Conservation (phyloP, 2,113 vertebrate genomes). For the Otus sunia region DNA sequence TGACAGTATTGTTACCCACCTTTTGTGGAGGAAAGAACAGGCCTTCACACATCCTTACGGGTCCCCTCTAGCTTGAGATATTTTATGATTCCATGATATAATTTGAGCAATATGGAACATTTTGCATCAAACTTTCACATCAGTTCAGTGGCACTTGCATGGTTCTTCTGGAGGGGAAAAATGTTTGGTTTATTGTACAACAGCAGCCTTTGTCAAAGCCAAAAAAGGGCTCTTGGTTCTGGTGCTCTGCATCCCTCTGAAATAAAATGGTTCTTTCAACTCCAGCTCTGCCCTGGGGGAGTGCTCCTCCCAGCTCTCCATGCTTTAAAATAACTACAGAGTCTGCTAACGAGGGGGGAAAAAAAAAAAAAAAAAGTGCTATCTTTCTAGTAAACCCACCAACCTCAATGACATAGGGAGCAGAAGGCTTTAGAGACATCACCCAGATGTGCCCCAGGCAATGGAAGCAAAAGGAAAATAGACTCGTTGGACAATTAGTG, state of each 20-base stretch:
- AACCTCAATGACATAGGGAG: neutral
- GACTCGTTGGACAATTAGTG: neutral
- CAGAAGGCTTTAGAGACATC: neutral
- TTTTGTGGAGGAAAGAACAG: neutral
- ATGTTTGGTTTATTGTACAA: neutral
- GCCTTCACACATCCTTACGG: neutral
- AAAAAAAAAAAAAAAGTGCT: neutral
- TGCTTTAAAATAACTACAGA: neutral
- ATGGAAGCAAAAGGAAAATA: neutral
- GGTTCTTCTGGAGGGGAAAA: neutral
- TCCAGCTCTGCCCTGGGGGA: neutral
- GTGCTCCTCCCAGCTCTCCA: rapidly evolving
- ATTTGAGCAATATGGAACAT: neutral
- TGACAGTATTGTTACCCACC: neutral
- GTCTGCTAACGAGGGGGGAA: neutral
- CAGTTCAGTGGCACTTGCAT: neutral
- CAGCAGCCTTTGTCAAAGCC: neutral
- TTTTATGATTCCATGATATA: neutral
- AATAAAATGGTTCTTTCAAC: neutral
- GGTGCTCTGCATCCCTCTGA: neutral
- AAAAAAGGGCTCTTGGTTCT: neutral
- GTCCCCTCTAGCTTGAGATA: neutral
- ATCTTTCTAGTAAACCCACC: neutral
- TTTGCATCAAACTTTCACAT: neutral
- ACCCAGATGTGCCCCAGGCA: neutral